These are phyloP conservation scores for Eledona agricola DNA, from an alignment of 2,888 invertebrate species.

Conservation along the genomic window DNA sequence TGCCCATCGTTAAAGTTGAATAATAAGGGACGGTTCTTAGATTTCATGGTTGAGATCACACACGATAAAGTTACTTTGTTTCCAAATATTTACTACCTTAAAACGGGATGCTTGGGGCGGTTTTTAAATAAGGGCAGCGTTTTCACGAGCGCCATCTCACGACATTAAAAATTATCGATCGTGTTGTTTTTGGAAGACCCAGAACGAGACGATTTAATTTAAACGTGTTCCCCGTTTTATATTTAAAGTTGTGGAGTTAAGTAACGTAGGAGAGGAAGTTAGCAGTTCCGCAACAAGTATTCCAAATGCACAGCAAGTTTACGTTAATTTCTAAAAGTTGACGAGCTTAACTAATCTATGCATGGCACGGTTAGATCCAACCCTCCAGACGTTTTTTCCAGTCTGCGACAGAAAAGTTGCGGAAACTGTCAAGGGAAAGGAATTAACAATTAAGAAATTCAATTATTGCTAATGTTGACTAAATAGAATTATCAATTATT, in stretches of 20 bases:
- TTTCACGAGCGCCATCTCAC: slow-evolving; percentile 32
- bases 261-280: slow-evolving; percentile 36
- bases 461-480: slow-evolving; percentile 56
- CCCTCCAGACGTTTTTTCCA: slow-evolving; percentile 46
- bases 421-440: slow-evolving; percentile 49
- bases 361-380: slow-evolving; percentile 41
- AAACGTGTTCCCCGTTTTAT: slow-evolving; percentile 11
- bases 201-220: slow-evolving; percentile 7
- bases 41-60: slow-evolving; percentile 39
- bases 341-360: slow-evolving; percentile 46
- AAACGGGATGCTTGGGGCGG: slow-evolving; percentile 25
- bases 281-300: slow-evolving; percentile 47
- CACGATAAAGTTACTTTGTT: slow-evolving; percentile 40
- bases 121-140: slow-evolving; percentile 20
- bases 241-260: slow-evolving; percentile 24
- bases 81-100: slow-evolving; percentile 39
- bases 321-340: slow-evolving; percentile 48
- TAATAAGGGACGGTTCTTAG: slow-evolving; percentile 38
- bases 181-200: background rate
- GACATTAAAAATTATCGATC: too few relatives aligned
- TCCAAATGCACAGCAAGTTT: slow-evolving; percentile 49
- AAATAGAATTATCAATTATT: slow-evolving; percentile 56
- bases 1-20: slow-evolving; percentile 38
- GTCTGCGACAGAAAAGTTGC: slow-evolving; percentile 44
- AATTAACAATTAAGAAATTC: slow-evolving; percentile 59